Evolutionary conservation across 2,888 invertebrate genomes (phyloP), one percentile per base, ranked within the genome.

Genomic region (Zhuqinia jingwanae): DNA sequence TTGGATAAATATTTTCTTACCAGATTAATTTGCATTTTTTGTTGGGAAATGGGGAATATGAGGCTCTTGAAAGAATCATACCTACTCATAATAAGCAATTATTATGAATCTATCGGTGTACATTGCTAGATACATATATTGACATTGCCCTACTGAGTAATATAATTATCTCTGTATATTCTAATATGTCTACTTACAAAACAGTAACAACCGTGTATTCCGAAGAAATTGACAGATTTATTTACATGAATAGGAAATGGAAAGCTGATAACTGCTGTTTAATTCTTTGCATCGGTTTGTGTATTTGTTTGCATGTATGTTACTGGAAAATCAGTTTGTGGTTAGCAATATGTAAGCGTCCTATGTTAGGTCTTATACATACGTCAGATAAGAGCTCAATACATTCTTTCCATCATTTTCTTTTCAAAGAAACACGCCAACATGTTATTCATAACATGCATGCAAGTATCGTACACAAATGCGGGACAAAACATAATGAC

Each of bases 251-350:
- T 45, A 68, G 45, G 47, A 47, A 65, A 65, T 42, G 22, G 22
- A 15, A 45, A 68, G 22, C 13, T 68, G 22, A 2, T 20, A 22
- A 45, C 42, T 42, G 47, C 42, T 47, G 45, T 22, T 1, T 22
- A 68, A 45, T 45, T 47, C 42, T 47, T 68, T 22, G 22, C 45
- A 45, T 22, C 22, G 20, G 13, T 68, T 68, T 45, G 20, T 45
- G 47, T 22, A 65, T 65, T 65, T 65, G 65, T 65, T 65, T 42
- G 42, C 45, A 20, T 25, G 22, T 68, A 11, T 42, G 17, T 65
- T 65, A 10, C 65, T 65, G 36, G 15, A 20, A 42, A 65, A 65
- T 65, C 60, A n/a, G 27, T 60, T 60, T n/a, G 27, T 25, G 60
- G n/a, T n/a, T n/a, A n/a, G n/a, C n/a, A n/a, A n/a, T n/a, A n/a